Conservation (phyloP, 2,888 invertebrate genomes). For the Dryocosmus kuriphilus region DNA sequence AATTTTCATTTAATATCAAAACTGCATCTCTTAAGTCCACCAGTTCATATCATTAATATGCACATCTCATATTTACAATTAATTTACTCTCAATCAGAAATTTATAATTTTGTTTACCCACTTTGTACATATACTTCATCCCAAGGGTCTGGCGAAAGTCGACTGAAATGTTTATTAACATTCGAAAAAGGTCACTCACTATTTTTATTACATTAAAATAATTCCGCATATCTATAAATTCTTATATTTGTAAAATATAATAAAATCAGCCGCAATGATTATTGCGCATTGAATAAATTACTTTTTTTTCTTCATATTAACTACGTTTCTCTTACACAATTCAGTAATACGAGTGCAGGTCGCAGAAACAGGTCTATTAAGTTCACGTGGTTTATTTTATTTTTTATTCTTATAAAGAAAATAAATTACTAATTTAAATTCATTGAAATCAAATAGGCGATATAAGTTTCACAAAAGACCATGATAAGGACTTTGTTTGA, state of each 20-base stretch:
- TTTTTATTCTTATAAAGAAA: neutral
- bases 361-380: conserved; percentile 2
- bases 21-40: neutral
- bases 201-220: neutral
- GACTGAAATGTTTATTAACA: neutral
- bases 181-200: conserved; percentile 5
- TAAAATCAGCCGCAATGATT: conserved; percentile 5
- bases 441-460: neutral
- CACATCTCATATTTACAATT: neutral
- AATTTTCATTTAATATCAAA: neutral
- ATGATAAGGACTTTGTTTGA: neutral
- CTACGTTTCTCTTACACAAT: conserved; percentile 36
- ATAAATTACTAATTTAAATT: neutral
- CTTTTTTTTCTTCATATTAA: conserved; percentile 36
- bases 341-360: conserved; percentile 13
- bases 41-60: neutral
- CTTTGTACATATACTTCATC: neutral
- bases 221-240: neutral
- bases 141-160: neutral
- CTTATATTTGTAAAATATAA: neutral
- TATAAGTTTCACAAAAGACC: neutral
- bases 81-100: conserved; percentile 5
- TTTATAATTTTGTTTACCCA: conserved; percentile 13
- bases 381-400: neutral
- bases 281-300: conserved; percentile 39